Evolutionary conservation across 2,888 invertebrate genomes (phyloP), one percentile per base, ranked within the genome.

Genomic region (Limnephilus rhombicus): DNA sequence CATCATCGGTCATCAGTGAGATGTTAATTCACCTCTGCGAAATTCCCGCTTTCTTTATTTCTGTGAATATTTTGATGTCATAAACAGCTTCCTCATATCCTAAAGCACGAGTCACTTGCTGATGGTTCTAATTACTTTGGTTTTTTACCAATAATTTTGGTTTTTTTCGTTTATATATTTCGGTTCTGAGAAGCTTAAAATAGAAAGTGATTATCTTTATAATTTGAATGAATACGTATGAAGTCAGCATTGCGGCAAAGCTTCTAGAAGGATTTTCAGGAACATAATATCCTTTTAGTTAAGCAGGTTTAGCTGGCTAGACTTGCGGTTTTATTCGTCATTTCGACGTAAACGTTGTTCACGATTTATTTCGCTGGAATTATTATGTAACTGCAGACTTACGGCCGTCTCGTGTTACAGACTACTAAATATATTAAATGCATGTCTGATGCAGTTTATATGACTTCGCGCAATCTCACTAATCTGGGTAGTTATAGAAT

Each of bases 311-410:
- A 49, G 49, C 7, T 9, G 31, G 7, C 5, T 12, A 34, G 34
- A 82, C 31, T 34, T 31, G 82, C 18, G 82, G 82, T 34, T 82
- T 29, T 31, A 34, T 82, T 82, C 18, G 82, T 29, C 82, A 34
- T 82, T 34, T 34, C 34, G 82, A 34, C 82, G 82, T 82, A 82
- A 82, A 82, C 34, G 82, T 13, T 82, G 82, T 13, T 82, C 34
- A 18, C 34, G 82, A 18, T 29, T 82, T 34, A 82, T 82, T 82
- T 34, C 82, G 82, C 82, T 82, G 34, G 82, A 82, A 82, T 82
- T 82, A 82, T 85, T 45, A 13, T 85, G 85, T 85, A 85, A 85
- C 41, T 85, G 85, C 37, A 11, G n/a, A 34, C 82, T 83, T 24
- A 24, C 11, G 18, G 34, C 34, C 29, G 82, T 83, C 31, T 83